Evolutionary conservation across 2,113 vertebrate genomes (phyloP).

Genomic region (Platysteira castanea): DNA sequence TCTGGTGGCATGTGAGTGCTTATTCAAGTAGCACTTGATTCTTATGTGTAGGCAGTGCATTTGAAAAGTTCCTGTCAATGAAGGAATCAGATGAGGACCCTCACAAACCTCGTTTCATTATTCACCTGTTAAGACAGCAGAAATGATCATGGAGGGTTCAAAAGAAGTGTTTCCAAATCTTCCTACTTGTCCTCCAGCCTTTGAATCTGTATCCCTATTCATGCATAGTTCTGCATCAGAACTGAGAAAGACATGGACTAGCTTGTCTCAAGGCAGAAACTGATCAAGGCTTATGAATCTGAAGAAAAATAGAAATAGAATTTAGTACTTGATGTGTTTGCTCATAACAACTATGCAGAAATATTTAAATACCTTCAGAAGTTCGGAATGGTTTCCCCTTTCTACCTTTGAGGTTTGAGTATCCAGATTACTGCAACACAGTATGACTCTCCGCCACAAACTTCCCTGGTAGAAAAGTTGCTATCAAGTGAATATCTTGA

Average conservation of each 20-base stretch:
- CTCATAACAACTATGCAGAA: not conserved
- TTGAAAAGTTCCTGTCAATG: not conserved
- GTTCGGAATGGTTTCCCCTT: not conserved
- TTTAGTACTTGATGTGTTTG: not conserved
- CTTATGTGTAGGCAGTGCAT: not conserved
- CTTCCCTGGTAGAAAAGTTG: not conserved
- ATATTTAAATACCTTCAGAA: not conserved
- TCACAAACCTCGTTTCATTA: not conserved
- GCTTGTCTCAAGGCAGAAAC: not conserved
- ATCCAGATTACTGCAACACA: not conserved
- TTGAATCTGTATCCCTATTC: not conserved
- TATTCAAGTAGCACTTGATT: not conserved
- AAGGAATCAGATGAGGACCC: not conserved
- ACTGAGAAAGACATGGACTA: not conserved
- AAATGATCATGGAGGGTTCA: not conserved
- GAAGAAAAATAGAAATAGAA: not conserved
- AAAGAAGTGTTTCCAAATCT: not conserved
- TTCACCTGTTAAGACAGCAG: not conserved
- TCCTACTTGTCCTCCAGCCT: not conserved
- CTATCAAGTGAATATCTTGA: not conserved
- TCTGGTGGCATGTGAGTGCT: not conserved
- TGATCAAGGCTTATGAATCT: not conserved
- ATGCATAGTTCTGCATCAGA: not conserved
- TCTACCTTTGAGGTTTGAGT: not conserved
- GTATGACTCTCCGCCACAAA: rapidly evolving